Conservation (phyloP, 2,797 vertebrate genomes). For the Peromyscus eremicus region DNA sequence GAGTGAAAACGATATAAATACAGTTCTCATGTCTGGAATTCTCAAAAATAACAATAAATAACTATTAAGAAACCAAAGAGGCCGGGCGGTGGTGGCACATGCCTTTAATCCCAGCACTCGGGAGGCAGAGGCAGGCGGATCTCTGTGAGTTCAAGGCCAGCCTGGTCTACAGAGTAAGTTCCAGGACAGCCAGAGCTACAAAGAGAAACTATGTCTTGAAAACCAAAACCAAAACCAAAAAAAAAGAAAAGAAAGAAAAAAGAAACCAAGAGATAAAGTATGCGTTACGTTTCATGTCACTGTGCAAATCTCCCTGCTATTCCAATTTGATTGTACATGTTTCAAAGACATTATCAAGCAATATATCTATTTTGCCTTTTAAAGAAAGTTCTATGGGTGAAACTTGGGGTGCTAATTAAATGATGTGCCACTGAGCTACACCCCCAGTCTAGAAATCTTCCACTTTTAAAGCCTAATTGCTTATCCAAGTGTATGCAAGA, state of each 20-base stretch:
- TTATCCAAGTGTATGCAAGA: neutral
- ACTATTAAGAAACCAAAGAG: neutral
- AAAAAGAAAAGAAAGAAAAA: too few species aligned
- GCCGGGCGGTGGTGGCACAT: neutral
- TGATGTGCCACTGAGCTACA: neutral
- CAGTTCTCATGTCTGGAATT: neutral
- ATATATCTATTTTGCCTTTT: neutral
- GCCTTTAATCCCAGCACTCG: neutral
- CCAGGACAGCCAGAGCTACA: neutral
- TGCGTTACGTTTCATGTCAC: too few species aligned
- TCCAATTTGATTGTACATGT: neutral
- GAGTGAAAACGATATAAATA: neutral
- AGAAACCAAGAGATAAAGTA: neutral
- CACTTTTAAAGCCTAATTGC: neutral
- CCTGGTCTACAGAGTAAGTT: neutral
- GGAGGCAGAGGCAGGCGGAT: neutral
- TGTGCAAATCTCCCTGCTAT: neutral
- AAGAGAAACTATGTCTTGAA: neutral
- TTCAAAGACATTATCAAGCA: neutral
- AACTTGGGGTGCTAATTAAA: neutral
- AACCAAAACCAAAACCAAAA: neutral
- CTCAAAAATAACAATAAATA: neutral
- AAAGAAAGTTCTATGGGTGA: too few species aligned
- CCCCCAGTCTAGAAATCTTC: neutral
- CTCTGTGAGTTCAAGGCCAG: neutral